Percentiles rank a stretch among this genome's conserved stretches.
These are phyloP conservation scores for Athene cunicularia DNA, from an alignment of 2,113 vertebrate genomes.

Conservation along the genomic window DNA sequence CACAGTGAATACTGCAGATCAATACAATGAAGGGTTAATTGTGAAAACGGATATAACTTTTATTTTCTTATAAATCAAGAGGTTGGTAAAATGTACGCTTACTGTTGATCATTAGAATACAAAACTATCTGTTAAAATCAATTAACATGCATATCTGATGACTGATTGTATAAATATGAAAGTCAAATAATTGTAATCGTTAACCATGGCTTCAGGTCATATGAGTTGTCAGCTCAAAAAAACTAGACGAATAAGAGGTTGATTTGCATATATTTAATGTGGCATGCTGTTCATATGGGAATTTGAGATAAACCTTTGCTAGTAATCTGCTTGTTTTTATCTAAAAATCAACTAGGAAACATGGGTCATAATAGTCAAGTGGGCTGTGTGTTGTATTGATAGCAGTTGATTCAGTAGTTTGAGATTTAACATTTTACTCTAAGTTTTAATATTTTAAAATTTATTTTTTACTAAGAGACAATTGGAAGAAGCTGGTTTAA, in stretches of 20 bases:
- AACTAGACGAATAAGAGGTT: constrained; percentile 21
- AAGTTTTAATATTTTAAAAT: neutral
- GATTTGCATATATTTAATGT: constrained; percentile 63
- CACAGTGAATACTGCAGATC: neutral
- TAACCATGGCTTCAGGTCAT: constrained; percentile 68
- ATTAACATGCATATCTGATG: constrained; percentile 66
- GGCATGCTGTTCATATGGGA: constrained; percentile 44
- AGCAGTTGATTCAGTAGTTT: neutral
- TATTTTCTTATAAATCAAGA: constrained; percentile 31
- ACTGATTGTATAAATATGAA: constrained; percentile 67
- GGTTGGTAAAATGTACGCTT: neutral
- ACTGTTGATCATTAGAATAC: constrained; percentile 46
- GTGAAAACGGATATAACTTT: neutral
- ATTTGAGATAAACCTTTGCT: constrained; percentile 57
- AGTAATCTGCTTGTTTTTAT: constrained; percentile 53
- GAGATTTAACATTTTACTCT: neutral
- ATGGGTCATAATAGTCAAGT: neutral
- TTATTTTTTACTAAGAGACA: neutral
- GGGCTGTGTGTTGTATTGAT: neutral
- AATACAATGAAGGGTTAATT: neutral
- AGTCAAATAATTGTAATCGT: constrained; percentile 66
- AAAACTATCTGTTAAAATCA: constrained; percentile 64
- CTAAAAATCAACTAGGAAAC: neutral
- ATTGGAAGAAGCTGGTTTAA: neutral
- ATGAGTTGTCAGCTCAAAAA: constrained; percentile 55